Percentiles rank a stretch among this genome's conserved stretches.
Evolutionary conservation across 1,140 invertebrate genomes (phyloP).

Genomic region (Cardiocondyla obscurior): DNA sequence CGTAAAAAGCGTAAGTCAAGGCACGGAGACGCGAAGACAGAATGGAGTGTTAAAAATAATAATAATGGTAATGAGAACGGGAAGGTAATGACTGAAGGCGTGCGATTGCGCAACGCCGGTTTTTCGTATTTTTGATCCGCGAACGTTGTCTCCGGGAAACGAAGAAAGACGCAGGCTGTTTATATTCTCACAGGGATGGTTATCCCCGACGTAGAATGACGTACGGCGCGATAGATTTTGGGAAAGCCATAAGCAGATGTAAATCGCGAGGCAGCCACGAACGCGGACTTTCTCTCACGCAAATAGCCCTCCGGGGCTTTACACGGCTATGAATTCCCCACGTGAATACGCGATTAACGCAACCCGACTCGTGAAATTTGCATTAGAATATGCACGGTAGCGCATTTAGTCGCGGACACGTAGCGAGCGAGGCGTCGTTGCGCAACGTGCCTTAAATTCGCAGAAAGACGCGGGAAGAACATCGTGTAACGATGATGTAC

Average conservation of each 20-base stretch:
- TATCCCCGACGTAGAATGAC: neutral
- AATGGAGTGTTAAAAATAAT: neutral
- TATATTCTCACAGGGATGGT: too few relatives aligned
- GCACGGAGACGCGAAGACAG: neutral
- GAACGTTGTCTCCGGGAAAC: neutral
- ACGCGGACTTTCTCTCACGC: slow-evolving; percentile 28
- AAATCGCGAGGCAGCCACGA: neutral
- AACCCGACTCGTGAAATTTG: slow-evolving; percentile 20
- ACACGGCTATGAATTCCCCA: slow-evolving; percentile 12
- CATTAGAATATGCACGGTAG: slow-evolving; percentile 43
- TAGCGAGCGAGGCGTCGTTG: slow-evolving; percentile 26
- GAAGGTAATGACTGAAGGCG: neutral
- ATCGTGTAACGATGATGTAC: slow-evolving; percentile 43
- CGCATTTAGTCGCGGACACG: neutral
- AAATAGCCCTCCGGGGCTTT: slow-evolving; percentile 20
- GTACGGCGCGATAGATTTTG: slow-evolving; percentile 11
- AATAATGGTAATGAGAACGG: neutral
- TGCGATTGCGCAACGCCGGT: neutral
- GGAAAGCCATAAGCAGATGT: neutral
- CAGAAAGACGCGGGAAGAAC: neutral
- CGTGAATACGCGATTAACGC: neutral
- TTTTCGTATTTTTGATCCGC: neutral
- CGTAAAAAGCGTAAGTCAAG: neutral
- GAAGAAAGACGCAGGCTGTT: too few relatives aligned
- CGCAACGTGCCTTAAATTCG: slow-evolving; percentile 57